Conservation (phyloP, 2,113 vertebrate genomes). For the Prunella himalayana region DNA sequence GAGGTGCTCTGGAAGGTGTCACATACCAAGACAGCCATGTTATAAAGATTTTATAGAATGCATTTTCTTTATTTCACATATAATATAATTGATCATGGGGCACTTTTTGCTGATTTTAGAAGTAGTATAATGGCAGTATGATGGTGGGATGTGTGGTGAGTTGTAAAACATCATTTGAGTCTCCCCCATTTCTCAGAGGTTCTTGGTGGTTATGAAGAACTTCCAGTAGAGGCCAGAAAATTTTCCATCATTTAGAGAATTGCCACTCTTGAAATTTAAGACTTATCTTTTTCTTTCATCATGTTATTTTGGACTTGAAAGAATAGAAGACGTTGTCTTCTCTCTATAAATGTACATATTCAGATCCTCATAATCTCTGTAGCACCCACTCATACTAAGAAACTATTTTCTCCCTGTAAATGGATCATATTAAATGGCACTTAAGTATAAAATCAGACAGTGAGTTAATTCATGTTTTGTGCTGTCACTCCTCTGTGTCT, state of each 20-base stretch:
- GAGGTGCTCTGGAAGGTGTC: slow-evolving; percentile 33
- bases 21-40: neutral
- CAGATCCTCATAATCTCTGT: neutral
- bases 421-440: neutral
- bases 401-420: neutral
- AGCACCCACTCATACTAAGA: neutral
- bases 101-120: neutral
- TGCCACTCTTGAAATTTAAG: neutral
- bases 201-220: neutral
- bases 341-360: neutral
- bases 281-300: neutral
- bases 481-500: neutral
- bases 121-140: neutral
- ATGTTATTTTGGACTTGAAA: neutral
- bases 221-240: neutral
- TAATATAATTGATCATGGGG: neutral
- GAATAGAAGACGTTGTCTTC: neutral
- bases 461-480: neutral
- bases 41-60: neutral
- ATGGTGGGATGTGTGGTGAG: neutral
- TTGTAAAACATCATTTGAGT: neutral
- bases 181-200: neutral
- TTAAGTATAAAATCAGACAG: neutral
- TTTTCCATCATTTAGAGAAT: neutral
- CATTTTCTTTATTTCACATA: neutral